Evolutionary conservation across 2,113 vertebrate species (phyloP).

Genomic region (Hippoglossus stenolepis): DNA sequence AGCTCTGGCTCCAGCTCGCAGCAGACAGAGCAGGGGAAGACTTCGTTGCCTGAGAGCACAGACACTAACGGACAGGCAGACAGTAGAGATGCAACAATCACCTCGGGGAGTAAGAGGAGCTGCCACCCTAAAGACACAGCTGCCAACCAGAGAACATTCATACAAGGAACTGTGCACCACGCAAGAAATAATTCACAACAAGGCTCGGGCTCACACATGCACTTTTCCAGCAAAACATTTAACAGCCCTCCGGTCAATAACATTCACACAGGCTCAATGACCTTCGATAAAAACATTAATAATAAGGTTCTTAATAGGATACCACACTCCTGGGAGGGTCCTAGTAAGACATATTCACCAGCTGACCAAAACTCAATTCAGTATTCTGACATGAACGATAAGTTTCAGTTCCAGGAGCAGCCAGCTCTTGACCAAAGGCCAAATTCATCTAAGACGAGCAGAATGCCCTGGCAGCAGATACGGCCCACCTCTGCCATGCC

Average conservation of each 20-base stretch:
- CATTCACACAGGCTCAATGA: constrained; percentile 75
- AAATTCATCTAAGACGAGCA: constrained; percentile 82
- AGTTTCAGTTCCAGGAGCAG: constrained; percentile 88
- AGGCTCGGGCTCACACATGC: constrained; percentile 85
- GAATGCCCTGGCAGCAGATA: constrained; percentile 89
- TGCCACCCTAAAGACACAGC: constrained; percentile 79
- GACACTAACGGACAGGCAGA: constrained; percentile 84
- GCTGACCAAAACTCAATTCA: constrained; percentile 84
- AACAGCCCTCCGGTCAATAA: constrained; percentile 74
- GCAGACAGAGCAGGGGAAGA: constrained; percentile 84
- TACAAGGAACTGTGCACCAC: constrained; percentile 84
- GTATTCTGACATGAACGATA: constrained; percentile 81
- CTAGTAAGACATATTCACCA: constrained; percentile 83
- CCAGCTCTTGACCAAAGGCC: constrained; percentile 84
- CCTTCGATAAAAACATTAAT: constrained; percentile 85
- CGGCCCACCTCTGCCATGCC: constrained; percentile 80
- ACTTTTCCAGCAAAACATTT: constrained; percentile 88
- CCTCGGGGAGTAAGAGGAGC: constrained; percentile 82
- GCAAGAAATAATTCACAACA: constrained; percentile 86
- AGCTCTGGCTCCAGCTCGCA: constrained; percentile 84
- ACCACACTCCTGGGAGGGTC: constrained; percentile 88
- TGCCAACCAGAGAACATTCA: constrained; percentile 82
- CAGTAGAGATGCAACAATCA: constrained; percentile 78
- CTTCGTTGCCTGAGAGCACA: constrained; percentile 86
- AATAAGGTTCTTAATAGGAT: constrained; percentile 78